Conservation (phyloP, 1,140 invertebrate species). For the Cydia pomonella region DNA sequence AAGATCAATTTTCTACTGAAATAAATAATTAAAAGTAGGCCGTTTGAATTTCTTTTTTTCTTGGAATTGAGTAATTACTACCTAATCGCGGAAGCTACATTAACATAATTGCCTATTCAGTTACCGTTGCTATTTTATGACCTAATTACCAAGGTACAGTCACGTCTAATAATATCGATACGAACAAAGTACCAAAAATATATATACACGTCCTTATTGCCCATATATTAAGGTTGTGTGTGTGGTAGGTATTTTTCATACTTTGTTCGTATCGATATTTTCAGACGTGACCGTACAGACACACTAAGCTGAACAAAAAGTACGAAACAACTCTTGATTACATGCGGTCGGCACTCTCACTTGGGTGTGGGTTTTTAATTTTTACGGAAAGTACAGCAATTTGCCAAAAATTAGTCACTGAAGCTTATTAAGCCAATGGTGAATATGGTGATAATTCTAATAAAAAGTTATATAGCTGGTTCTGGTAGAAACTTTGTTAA, state of each 20-base stretch:
- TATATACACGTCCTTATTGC: no score
- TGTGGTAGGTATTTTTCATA: no score
- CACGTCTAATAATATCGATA: no score
- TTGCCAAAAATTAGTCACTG: conserved; percentile 6
- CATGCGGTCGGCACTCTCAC: conserved; percentile 17
- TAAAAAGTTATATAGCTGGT: not conserved
- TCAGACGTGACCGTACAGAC: no score
- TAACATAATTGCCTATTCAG: not conserved
- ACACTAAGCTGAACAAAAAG: not conserved
- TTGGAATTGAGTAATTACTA: no score
- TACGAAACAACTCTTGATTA: conserved; percentile 1
- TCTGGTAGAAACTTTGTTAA: not conserved
- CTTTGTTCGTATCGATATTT: no score
- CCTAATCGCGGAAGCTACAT: not conserved
- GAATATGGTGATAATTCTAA: not conserved
- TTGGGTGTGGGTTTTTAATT: not conserved
- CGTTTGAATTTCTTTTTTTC: no score
- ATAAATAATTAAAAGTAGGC: no score
- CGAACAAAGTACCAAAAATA: no score
- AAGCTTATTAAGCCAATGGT: not conserved
- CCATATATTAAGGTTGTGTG: no score
- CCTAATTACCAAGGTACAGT: no score
- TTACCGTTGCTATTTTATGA: not conserved
- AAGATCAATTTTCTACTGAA: no score
- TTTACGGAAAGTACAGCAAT: not conserved